Evolutionary conservation across 2,113 vertebrate species (phyloP).

Genomic region (Eira barbara): DNA sequence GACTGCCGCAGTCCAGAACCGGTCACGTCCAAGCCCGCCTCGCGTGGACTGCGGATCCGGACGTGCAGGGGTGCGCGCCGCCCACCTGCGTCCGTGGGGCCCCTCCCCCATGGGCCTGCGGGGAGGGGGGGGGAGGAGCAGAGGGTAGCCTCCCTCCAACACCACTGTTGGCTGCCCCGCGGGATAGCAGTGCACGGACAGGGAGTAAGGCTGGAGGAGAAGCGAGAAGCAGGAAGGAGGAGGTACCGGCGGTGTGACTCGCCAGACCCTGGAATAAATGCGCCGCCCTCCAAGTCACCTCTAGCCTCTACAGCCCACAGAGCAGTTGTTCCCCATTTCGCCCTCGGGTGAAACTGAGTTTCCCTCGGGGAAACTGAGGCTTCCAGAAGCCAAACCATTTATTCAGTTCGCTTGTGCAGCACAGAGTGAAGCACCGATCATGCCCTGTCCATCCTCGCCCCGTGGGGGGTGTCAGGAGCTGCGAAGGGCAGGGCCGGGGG

Average conservation of each 20-base stretch:
- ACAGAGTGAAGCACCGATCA: fast-evolving
- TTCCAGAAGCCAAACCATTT: not conserved
- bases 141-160: fast-evolving
- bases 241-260: too few relatives aligned
- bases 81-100: not conserved
- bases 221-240: too few relatives aligned
- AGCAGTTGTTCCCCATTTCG: not conserved
- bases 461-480: not conserved
- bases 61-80: fast-evolving
- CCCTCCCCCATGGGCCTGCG: not conserved
- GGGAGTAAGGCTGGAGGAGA: not conserved
- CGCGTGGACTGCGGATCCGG: too few relatives aligned
- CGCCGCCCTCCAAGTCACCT: too few relatives aligned
- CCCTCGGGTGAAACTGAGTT: too few relatives aligned
- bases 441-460: fast-evolving
- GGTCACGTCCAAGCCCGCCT: fast-evolving
- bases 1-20: not conserved
- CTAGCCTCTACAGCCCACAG: not conserved
- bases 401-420: not conserved
- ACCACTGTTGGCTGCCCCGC: fast-evolving
- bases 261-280: not conserved
- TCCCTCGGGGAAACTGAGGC: not conserved
- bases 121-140: not conserved
- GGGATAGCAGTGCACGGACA: too few relatives aligned
- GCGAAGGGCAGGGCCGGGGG: not conserved